These are phyloP conservation scores for Numida meleagris DNA, from an alignment of 2,113 vertebrate genomes.

Conservation along the genomic window DNA sequence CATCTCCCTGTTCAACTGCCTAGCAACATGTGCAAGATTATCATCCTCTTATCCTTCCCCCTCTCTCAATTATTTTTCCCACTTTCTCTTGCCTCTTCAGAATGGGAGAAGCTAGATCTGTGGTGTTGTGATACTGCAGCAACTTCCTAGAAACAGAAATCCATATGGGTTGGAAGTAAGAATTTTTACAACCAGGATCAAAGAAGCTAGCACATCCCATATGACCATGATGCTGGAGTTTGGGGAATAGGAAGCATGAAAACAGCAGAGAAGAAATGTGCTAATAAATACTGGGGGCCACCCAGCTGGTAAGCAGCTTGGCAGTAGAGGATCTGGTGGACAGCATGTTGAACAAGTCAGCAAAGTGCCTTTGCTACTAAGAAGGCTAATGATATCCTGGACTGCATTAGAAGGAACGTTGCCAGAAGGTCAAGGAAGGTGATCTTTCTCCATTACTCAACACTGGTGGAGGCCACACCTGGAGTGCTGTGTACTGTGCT, in stretches of 20 bases:
- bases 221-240: not conserved
- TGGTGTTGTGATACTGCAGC: not conserved
- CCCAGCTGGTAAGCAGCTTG: not conserved
- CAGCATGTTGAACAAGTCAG: not conserved
- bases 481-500: not conserved
- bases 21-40: not conserved
- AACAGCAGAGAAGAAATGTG: not conserved
- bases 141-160: not conserved
- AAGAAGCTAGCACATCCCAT: not conserved
- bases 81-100: not conserved
- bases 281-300: accelerated
- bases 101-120: not conserved
- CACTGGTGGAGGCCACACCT: not conserved
- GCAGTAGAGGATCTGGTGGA: not conserved
- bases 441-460: not conserved
- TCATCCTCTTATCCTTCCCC: not conserved
- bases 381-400: not conserved
- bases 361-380: not conserved
- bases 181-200: not conserved
- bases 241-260: not conserved
- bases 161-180: not conserved
- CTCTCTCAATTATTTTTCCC: not conserved
- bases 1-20: not conserved
- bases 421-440: not conserved
- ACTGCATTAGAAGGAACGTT: not conserved